phyloP scores from a whole-genome alignment of 1,140 invertebrate species.

The Stegodyphus dumicola region DNA sequence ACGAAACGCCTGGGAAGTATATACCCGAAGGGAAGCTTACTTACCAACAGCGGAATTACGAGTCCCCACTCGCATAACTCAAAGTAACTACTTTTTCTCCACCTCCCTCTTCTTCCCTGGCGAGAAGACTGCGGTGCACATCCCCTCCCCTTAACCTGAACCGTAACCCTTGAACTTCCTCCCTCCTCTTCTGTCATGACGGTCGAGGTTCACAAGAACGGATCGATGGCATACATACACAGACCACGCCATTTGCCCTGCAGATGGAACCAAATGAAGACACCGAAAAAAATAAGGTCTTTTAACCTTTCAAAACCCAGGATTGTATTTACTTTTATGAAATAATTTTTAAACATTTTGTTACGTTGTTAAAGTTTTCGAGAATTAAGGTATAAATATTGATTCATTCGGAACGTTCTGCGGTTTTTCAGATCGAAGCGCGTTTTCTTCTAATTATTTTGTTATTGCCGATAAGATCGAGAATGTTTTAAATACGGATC shows the following conservation, averaged over 20 bases:
- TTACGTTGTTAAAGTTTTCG: neutral
- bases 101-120: neutral
- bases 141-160: conserved; percentile 5
- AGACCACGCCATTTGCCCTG: neutral
- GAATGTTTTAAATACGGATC: too few relatives aligned
- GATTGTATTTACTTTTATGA: neutral
- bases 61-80: neutral
- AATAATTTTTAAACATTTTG: neutral
- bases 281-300: neutral
- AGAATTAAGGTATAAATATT: too few relatives aligned
- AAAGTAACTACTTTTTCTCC: neutral
- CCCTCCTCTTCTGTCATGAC: conserved; percentile 12
- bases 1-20: neutral
- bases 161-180: conserved; percentile 9
- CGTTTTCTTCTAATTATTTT: too few relatives aligned
- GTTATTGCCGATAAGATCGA: too few relatives aligned
- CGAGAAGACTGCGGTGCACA: neutral
- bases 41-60: neutral
- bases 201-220: neutral
- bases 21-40: neutral
- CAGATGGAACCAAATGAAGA: neutral
- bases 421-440: too few relatives aligned
- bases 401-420: too few relatives aligned
- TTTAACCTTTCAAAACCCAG: neutral
- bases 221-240: conserved; percentile 2